These are phyloP conservation scores for Solenopsis fugax DNA, from an alignment of 1,140 invertebrate species.

Conservation along the genomic window DNA sequence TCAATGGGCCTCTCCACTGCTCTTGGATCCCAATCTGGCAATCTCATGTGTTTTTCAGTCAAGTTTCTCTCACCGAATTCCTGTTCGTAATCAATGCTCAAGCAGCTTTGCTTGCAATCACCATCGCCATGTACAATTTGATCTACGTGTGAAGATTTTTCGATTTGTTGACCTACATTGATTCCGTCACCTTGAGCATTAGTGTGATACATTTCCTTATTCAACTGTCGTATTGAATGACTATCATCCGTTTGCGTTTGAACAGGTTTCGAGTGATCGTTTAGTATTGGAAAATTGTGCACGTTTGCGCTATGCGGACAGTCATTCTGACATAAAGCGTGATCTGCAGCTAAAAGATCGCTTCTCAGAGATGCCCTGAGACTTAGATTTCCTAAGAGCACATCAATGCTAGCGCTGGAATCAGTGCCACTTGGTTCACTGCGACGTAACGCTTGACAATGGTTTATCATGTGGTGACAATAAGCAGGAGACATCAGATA, in stretches of 20 bases:
- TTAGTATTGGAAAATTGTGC: slow-evolving; percentile 37
- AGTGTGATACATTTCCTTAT: slow-evolving; percentile 19
- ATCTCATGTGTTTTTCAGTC: slow-evolving; percentile 69
- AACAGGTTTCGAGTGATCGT: slow-evolving; percentile 28
- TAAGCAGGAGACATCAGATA: slow-evolving; percentile 70
- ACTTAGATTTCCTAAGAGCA: slow-evolving; percentile 82
- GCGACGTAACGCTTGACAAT: slow-evolving; percentile 73
- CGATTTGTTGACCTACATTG: slow-evolving; percentile 61
- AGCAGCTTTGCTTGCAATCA: slow-evolving; percentile 71
- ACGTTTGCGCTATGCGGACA: slow-evolving; percentile 68
- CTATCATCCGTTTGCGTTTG: slow-evolving; percentile 28
- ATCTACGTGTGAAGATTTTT: slow-evolving; percentile 50
- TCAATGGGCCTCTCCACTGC: slow-evolving; percentile 89
- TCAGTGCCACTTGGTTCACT: slow-evolving; percentile 80
- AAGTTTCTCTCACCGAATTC: slow-evolving; percentile 75
- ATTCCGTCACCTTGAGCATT: slow-evolving; percentile 62
- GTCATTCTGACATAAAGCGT: slow-evolving; percentile 73
- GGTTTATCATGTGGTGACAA: slow-evolving; percentile 65
- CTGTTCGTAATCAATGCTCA: slow-evolving; percentile 79
- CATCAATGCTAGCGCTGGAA: slow-evolving; percentile 82
- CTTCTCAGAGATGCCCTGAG: slow-evolving; percentile 80
- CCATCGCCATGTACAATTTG: slow-evolving; percentile 53
- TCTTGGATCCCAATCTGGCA: slow-evolving; percentile 82
- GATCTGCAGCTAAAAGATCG: slow-evolving; percentile 78
- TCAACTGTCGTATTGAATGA: not conserved